Conservation (phyloP, 2,113 vertebrate species). For the Podocnemis expansa region DNA sequence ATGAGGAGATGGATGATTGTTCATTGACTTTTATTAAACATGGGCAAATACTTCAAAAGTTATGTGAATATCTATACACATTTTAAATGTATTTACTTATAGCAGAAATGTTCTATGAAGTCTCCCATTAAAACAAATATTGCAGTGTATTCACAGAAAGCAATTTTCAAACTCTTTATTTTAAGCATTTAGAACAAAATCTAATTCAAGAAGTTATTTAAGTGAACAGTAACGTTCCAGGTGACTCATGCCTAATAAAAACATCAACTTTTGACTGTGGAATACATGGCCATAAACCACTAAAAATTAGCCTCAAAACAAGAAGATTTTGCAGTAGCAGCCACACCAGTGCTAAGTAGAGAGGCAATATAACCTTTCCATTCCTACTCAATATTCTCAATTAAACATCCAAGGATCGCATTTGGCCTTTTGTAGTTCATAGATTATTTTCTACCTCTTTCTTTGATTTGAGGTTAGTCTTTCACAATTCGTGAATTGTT, state of each 20-base stretch:
- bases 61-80: not conserved
- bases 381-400: not conserved
- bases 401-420: no score
- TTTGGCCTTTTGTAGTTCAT: not conserved
- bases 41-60: not conserved
- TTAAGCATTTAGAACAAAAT: not conserved
- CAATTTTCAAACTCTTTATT: not conserved
- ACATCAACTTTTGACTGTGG: not conserved
- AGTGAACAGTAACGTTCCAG: not conserved
- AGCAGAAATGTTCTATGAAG: not conserved
- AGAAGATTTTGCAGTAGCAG: not conserved
- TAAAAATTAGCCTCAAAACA: not conserved
- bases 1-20: not conserved
- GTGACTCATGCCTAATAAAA: not conserved
- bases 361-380: not conserved
- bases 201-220: not conserved
- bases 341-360: not conserved
- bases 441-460: not conserved
- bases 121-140: not conserved
- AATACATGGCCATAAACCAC: not conserved
- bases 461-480: not conserved
- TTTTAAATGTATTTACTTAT: not conserved
- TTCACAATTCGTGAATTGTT: not conserved
- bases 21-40: constrained; percentile 18
- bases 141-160: not conserved